These are phyloP conservation scores for Galeopterus variegatus DNA, from an alignment of 2,113 vertebrate genomes.

Conservation along the genomic window DNA sequence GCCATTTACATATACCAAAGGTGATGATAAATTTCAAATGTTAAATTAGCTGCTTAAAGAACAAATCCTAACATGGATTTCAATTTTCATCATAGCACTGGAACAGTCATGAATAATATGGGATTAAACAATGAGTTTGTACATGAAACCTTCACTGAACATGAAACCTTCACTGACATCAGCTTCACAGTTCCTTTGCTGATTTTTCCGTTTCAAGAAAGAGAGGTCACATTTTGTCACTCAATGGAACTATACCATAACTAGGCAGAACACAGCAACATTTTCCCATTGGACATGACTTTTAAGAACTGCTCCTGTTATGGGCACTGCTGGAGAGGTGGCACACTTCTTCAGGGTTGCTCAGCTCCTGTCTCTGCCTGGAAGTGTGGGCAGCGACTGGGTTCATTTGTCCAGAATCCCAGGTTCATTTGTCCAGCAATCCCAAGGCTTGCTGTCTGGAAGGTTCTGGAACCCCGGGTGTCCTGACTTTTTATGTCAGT, in stretches of 20 bases:
- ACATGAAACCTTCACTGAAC: not conserved
- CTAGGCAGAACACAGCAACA: not conserved
- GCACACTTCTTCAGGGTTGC: too few species aligned
- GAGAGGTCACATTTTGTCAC: not conserved
- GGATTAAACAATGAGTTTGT: not conserved
- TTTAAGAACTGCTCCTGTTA: not conserved
- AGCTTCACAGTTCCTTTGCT: not conserved
- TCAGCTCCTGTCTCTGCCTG: too few species aligned
- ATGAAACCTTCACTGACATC: not conserved
- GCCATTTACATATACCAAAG: not conserved
- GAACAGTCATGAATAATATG: not conserved
- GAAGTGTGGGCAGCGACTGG: accelerated
- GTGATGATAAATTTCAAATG: constrained; percentile 17
- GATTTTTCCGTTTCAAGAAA: not conserved
- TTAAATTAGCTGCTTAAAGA: not conserved
- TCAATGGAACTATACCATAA: accelerated
- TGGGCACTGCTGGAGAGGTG: not conserved
- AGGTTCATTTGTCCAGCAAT: not conserved
- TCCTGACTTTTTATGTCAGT: not conserved
- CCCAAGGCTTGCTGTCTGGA: not conserved
- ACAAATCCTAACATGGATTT: not conserved
- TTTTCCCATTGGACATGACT: not conserved
- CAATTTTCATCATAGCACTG: not conserved
- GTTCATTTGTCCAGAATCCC: not conserved
- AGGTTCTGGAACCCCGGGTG: not conserved